Conservation (phyloP, 2,797 vertebrate species). For the Acomys russatus region DNA sequence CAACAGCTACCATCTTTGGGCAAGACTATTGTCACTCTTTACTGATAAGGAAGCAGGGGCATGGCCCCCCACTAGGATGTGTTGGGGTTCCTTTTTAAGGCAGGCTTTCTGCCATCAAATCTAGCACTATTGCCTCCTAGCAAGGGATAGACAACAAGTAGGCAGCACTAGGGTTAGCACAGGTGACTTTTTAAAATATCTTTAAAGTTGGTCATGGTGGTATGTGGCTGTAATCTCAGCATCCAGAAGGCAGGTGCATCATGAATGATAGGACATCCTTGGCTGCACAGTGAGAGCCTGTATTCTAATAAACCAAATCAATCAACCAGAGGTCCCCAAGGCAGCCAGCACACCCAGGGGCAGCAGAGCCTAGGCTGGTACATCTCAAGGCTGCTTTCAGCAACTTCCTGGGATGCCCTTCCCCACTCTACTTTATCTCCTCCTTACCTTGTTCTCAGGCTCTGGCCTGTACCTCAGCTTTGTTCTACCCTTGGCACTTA, state of each 20-base stretch:
- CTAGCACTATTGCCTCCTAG: neutral
- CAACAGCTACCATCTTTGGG: neutral
- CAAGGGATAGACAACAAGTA: neutral
- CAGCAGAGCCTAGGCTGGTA: neutral
- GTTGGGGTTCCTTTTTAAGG: neutral
- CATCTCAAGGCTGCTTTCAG: neutral
- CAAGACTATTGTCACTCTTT: neutral
- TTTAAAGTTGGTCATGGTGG: neutral
- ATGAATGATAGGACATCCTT: neutral
- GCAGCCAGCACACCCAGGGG: neutral
- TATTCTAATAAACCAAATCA: neutral
- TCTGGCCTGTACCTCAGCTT: neutral
- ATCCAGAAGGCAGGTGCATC: neutral
- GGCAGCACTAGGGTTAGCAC: neutral
- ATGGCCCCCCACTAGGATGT: neutral
- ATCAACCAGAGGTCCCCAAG: neutral
- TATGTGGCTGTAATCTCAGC: neutral
- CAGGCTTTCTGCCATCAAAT: neutral
- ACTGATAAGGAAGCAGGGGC: constrained; percentile 46
- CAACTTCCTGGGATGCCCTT: neutral
- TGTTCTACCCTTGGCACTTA: neutral
- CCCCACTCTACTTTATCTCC: neutral
- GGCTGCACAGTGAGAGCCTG: neutral
- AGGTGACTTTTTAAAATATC: neutral
- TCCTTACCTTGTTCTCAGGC: neutral